Evolutionary conservation across 2,888 invertebrate species (phyloP), one percentile per base, ranked within the genome.

Genomic region (Microctonus aethiopoides): DNA sequence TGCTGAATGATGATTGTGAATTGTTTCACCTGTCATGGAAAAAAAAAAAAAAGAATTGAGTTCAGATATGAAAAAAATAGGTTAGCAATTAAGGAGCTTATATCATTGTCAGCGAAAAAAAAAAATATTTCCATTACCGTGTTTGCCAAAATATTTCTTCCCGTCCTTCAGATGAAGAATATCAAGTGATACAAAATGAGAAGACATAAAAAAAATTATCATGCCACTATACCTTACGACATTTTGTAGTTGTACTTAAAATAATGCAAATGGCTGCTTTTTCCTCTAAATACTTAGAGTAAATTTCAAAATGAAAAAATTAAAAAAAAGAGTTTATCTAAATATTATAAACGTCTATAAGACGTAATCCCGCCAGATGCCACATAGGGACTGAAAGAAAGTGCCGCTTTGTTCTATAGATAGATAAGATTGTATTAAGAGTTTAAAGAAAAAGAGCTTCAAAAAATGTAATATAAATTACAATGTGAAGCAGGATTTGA

Each of bases 1-100:
- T 60, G 29, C 13, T n/a, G n/a, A n/a, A n/a, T n/a, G 22, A 67
- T 39, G 24, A 11, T 61, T 61, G 39, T n/a, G 24, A 54, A 26
- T 54, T n/a, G 24, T 54, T 54, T 24, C 46, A 32, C 9, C 34
- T 34, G 34, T 34, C 32, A 16, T 34, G 34, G 59, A 26, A 7
- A 46, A 46, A 20, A 1, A 46, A 46, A 7, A n/a, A 16, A 6
- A 46, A 46, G 41, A n/a, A 13, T 3, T 20, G 59, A 22, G 32
- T 20, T 7, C 4, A 32, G 29, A 32, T 11, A 59, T n/a, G 13
- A 57, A 16, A 20, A 57, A 34, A 59, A 59, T 59, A 20, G 16
- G 16, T 20, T 46, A 46, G n/a, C 3, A 16, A 16, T 16, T 46
- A 16, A 16, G n/a, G 46, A 46, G 16, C 16, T 46, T 46, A 46